phyloP scores from a whole-genome alignment of 2,797 vertebrate genomes.

The Cossypha polioptera region DNA sequence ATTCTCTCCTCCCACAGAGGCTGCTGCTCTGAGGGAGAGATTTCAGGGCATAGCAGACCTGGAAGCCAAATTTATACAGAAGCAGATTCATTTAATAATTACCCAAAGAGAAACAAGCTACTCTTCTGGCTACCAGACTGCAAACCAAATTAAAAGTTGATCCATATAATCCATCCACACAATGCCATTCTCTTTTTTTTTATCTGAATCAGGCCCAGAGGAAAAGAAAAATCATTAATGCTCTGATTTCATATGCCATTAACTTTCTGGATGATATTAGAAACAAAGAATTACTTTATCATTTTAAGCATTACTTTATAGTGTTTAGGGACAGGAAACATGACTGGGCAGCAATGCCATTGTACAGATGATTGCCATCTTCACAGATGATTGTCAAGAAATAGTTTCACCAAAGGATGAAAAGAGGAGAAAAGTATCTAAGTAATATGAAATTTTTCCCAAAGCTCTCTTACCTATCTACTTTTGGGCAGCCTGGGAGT shows the following conservation, averaged over 20 bases:
- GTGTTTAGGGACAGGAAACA: not conserved
- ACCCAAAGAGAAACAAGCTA: not conserved
- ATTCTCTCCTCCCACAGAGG: not conserved
- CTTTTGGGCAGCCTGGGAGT: not conserved
- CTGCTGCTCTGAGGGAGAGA: not conserved
- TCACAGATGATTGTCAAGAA: not conserved
- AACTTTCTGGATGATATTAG: not conserved
- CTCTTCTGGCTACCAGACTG: not conserved
- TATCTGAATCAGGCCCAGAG: not conserved
- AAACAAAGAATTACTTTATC: not conserved
- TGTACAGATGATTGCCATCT: not conserved
- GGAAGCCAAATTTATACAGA: not conserved
- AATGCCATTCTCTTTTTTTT: not conserved
- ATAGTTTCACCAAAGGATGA: not conserved
- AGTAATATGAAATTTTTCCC: not conserved
- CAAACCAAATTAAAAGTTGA: not conserved
- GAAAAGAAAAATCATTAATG: not conserved
- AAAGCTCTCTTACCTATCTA: not conserved
- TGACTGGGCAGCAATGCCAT: not conserved
- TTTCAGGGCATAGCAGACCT: not conserved
- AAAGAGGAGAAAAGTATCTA: not conserved
- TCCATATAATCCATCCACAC: not conserved
- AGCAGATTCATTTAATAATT: constrained; percentile 1
- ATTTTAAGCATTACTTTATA: not conserved
- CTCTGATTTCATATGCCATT: not conserved